These are phyloP conservation scores for Sitophilus oryzae DNA, from an alignment of 1,140 invertebrate species.

Conservation along the genomic window DNA sequence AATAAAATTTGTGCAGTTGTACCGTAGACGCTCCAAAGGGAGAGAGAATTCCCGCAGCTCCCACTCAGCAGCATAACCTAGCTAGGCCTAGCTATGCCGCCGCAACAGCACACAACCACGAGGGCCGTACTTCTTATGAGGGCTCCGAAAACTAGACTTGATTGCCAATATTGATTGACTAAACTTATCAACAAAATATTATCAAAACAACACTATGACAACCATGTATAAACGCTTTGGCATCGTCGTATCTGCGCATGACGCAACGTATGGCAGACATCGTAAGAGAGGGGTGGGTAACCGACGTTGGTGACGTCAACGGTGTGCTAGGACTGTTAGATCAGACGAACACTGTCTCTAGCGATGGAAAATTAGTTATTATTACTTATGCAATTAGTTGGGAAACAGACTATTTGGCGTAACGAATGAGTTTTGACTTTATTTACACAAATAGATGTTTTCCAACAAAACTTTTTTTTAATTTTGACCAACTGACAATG, in stretches of 20 bases:
- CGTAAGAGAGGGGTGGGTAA: not conserved
- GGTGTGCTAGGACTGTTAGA: no score
- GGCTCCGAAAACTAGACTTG: conserved; percentile 26
- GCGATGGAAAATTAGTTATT: no score
- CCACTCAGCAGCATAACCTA: conserved; percentile 32
- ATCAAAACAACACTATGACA: conserved; percentile 44
- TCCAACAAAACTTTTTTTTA: no score
- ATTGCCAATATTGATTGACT: conserved; percentile 35
- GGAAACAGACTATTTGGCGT: no score
- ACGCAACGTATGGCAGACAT: not conserved
- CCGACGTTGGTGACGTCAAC: no score
- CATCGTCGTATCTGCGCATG: conserved; percentile 8
- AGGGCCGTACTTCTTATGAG: conserved; percentile 25
- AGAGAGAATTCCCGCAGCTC: conserved; percentile 37
- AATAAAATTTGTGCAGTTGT: conserved; percentile 37
- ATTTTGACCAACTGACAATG: no score
- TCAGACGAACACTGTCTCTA: no score
- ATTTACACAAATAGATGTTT: no score
- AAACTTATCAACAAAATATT: conserved; percentile 47
- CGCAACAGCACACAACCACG: conserved; percentile 23
- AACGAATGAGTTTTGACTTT: no score
- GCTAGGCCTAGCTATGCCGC: conserved; percentile 24
- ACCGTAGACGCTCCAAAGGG: conserved; percentile 42
- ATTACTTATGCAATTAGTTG: no score
- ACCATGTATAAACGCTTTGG: conserved; percentile 42